phyloP scores from a whole-genome alignment of 1,140 invertebrate genomes.

The Camponotus vicinus region DNA sequence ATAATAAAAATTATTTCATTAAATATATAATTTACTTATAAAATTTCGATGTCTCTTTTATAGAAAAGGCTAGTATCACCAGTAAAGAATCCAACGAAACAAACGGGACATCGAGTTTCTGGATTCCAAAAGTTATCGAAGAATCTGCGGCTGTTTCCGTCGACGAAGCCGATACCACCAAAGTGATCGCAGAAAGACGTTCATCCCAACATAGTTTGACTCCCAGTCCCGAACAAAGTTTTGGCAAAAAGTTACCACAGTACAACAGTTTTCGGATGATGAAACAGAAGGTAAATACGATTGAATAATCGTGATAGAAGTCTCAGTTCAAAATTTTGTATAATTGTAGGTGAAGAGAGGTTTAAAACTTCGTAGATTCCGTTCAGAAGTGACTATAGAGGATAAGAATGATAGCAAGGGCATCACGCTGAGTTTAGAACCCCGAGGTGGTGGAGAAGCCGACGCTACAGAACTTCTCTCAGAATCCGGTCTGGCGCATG shows the following conservation, averaged over 20 bases:
- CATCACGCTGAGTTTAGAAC: slow-evolving; percentile 81
- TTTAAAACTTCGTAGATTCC: slow-evolving; percentile 83
- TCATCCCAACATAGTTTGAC: slow-evolving; percentile 79
- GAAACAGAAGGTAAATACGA: slow-evolving; percentile 81
- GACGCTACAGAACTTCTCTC: slow-evolving; percentile 84
- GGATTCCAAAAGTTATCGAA: slow-evolving; percentile 71
- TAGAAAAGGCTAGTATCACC: slow-evolving; percentile 77
- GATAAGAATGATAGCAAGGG: slow-evolving; percentile 80
- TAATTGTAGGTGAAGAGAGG: slow-evolving; percentile 82
- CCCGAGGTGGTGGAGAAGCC: slow-evolving; percentile 82
- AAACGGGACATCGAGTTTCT: slow-evolving; percentile 73
- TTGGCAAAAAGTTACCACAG: slow-evolving; percentile 80
- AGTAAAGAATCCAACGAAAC: slow-evolving; percentile 79
- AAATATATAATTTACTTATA: background rate
- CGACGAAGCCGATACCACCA: slow-evolving; percentile 70
- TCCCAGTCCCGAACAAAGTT: slow-evolving; percentile 80
- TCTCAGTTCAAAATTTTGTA: slow-evolving; percentile 15
- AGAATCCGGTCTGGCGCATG: slow-evolving; percentile 80
- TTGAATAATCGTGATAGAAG: slow-evolving; percentile 23
- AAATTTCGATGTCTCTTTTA: slow-evolving; percentile 8
- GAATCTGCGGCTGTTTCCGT: slow-evolving; percentile 65
- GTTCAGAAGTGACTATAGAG: slow-evolving; percentile 85
- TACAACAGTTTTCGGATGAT: slow-evolving; percentile 83
- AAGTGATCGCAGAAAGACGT: slow-evolving; percentile 69
- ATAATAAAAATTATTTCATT: background rate